Conservation (phyloP, 2,113 vertebrate genomes). For the Rhombomys opimus region DNA sequence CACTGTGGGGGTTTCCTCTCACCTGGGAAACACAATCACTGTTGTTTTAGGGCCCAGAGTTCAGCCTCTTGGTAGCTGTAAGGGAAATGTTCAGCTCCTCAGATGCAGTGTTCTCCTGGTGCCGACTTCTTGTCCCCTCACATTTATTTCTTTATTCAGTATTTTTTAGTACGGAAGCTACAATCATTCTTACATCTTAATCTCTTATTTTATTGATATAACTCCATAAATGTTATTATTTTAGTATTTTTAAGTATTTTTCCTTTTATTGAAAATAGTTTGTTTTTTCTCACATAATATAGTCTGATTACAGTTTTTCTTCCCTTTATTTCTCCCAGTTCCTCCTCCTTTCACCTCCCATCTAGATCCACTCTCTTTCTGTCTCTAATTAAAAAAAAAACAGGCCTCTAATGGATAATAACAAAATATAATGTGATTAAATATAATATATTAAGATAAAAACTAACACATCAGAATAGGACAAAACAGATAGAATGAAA, state of each 20-base stretch:
- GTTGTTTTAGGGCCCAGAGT: too few species aligned
- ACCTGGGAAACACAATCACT: too few species aligned
- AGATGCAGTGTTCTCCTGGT: too few species aligned
- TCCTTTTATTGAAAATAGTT: background rate
- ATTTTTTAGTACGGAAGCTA: background rate
- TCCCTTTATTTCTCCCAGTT: background rate
- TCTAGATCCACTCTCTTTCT: background rate
- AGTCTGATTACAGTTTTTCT: background rate
- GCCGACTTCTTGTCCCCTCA: too few species aligned
- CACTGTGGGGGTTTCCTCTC: too few species aligned
- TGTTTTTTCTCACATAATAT: background rate
- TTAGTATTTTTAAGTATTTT: background rate
- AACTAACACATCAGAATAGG: background rate
- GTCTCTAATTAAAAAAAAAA: background rate
- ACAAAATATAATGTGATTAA: background rate
- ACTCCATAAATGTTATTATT: background rate
- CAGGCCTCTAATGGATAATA: background rate
- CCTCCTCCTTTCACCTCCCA: background rate
- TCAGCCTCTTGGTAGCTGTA: too few species aligned
- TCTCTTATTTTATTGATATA: background rate
- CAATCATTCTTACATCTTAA: background rate
- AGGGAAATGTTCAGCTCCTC: too few species aligned
- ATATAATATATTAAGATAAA: background rate
- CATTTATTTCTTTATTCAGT: background rate
- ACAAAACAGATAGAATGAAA: background rate